Conservation (phyloP, 1,140 invertebrate genomes). For the Campoletis sonorensis region DNA sequence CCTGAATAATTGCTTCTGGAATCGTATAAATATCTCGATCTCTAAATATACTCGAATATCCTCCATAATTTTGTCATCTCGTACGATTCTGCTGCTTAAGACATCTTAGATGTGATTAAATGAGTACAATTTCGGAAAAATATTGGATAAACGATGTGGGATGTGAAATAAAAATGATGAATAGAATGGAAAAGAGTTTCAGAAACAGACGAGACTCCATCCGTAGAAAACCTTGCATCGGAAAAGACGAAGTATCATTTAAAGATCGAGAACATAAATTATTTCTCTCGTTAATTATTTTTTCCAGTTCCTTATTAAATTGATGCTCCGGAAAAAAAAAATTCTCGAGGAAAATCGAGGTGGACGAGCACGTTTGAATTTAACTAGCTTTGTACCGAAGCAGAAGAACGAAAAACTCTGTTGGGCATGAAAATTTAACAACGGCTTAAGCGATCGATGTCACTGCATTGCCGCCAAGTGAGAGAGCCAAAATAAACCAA, state of each 20-base stretch:
- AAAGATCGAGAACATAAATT: too few species aligned
- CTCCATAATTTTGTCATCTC: neutral
- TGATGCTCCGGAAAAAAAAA: too few species aligned
- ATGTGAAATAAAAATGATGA: neutral
- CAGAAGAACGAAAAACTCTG: slow-evolving; percentile 52
- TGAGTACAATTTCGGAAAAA: neutral
- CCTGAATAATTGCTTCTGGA: too few species aligned
- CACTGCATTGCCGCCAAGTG: neutral
- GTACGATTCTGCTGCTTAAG: neutral
- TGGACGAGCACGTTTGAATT: too few species aligned
- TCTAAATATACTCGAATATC: neutral
- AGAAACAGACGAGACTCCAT: too few species aligned
- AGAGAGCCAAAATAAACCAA: neutral
- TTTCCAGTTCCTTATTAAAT: too few species aligned
- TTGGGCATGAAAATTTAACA: slow-evolving; percentile 67
- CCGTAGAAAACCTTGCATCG: too few species aligned
- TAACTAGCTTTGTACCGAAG: neutral
- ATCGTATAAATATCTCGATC: neutral
- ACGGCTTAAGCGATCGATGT: slow-evolving; percentile 46
- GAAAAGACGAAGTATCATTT: too few species aligned
- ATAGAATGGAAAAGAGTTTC: too few species aligned
- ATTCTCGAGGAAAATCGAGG: too few species aligned
- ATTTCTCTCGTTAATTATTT: too few species aligned
- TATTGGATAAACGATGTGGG: neutral
- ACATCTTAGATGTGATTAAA: neutral